A percentile compares a stretch with the other conserved stretches of the same genome.
Evolutionary conservation across 2,888 invertebrate species (phyloP).

Genomic region (Clusia tigrina): DNA sequence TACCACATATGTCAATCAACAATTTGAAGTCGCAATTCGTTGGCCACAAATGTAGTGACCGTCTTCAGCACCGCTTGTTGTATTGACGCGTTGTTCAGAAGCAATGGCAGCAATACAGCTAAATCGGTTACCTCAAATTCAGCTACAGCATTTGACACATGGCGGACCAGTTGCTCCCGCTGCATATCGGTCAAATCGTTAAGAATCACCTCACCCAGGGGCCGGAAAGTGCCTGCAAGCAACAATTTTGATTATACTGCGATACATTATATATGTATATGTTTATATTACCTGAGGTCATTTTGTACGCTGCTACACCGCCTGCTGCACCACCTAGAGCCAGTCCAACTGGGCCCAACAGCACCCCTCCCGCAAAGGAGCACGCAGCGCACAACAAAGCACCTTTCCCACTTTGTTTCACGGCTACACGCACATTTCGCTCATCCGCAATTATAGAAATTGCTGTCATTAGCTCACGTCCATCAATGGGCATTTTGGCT

Average conservation of each 20-base stretch:
- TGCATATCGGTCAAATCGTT: slow-evolving; percentile 58
- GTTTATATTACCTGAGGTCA: slow-evolving; percentile 52
- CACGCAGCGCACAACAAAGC: slow-evolving; percentile 57
- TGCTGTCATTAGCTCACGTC: slow-evolving; percentile 58
- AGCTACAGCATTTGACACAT: slow-evolving; percentile 52
- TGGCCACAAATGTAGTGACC: slow-evolving; percentile 54
- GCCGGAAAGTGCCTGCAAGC: slow-evolving; percentile 54
- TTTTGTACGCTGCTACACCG: slow-evolving; percentile 54
- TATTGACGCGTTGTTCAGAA: slow-evolving; percentile 51
- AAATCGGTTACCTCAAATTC: slow-evolving; percentile 56
- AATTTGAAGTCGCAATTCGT: slow-evolving; percentile 57
- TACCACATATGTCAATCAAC: slow-evolving; percentile 46
- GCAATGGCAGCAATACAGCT: slow-evolving; percentile 53
- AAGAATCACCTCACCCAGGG: slow-evolving; percentile 59
- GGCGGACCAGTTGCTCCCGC: slow-evolving; percentile 51
- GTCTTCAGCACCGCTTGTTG: slow-evolving; percentile 55
- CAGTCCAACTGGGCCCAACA: slow-evolving; percentile 58
- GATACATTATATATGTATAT: slow-evolving; percentile 11
- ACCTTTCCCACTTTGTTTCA: slow-evolving; percentile 58
- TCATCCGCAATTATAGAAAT: slow-evolving; percentile 59
- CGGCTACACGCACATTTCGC: slow-evolving; percentile 55
- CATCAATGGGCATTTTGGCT: slow-evolving; percentile 61
- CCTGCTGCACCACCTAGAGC: slow-evolving; percentile 61
- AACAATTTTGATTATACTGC: background rate
- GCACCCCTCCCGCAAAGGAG: slow-evolving; percentile 58